phyloP scores from a whole-genome alignment of 1,140 invertebrate genomes.

The Danaus melanippus region DNA sequence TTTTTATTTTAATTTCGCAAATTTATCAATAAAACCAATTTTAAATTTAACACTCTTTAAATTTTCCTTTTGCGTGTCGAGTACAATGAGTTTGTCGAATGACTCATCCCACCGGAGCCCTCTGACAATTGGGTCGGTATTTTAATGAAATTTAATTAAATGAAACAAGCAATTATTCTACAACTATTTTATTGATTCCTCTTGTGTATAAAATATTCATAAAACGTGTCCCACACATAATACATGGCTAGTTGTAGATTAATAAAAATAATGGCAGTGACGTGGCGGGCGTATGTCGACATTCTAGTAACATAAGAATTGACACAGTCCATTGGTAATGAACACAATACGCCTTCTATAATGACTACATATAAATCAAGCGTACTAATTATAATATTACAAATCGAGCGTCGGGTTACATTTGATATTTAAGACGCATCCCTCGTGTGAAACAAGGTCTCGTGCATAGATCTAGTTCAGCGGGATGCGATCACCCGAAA shows the following conservation, averaged over 20 bases:
- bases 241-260: not conserved
- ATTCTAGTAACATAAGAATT: slow-evolving; percentile 73
- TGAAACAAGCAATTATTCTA: slow-evolving; percentile 51
- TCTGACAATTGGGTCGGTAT: slow-evolving; percentile 54
- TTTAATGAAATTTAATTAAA: slow-evolving; percentile 64
- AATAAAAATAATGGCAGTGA: slow-evolving; percentile 50
- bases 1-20: slow-evolving; percentile 44
- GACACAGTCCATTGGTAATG: slow-evolving; percentile 68
- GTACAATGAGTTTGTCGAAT: slow-evolving; percentile 34
- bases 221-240: slow-evolving; percentile 46
- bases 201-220: slow-evolving; percentile 57
- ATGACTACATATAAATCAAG: slow-evolving; percentile 48
- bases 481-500: slow-evolving; percentile 30
- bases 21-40: slow-evolving; percentile 71
- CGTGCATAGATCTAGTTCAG: slow-evolving; percentile 60
- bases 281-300: slow-evolving; percentile 69
- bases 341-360: slow-evolving; percentile 52
- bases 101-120: slow-evolving; percentile 24
- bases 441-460: slow-evolving; percentile 60
- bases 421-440: slow-evolving; percentile 29
- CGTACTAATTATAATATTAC: slow-evolving; percentile 29
- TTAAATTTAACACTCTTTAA: slow-evolving; percentile 52
- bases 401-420: slow-evolving; percentile 41
- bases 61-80: slow-evolving; percentile 18
- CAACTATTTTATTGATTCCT: slow-evolving; percentile 44